phyloP scores from a whole-genome alignment of 2,797 vertebrate genomes.

The Neosalanx taihuensis region DNA sequence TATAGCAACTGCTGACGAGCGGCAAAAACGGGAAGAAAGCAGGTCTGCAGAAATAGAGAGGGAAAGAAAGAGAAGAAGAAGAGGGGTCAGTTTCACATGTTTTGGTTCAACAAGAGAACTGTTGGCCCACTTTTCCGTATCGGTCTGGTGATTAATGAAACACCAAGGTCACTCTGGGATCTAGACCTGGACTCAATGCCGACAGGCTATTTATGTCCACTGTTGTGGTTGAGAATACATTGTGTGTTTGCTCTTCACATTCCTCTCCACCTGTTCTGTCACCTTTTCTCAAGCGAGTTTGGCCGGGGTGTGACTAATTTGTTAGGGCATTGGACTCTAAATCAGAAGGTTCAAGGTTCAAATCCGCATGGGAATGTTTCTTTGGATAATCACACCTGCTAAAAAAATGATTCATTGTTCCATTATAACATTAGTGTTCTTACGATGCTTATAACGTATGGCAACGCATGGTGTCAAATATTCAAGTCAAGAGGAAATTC shows the following conservation, averaged over 20 bases:
- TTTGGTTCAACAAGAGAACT: constrained; percentile 49
- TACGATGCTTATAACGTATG: too few species aligned
- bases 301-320: too few species aligned
- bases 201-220: constrained; percentile 44
- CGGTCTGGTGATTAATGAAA: constrained; percentile 74
- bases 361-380: too few species aligned
- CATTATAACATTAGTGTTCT: too few species aligned
- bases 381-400: too few species aligned
- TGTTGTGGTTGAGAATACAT: constrained; percentile 43
- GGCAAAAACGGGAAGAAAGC: constrained; percentile 35
- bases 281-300: background rate
- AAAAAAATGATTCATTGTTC: too few species aligned
- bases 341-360: too few species aligned
- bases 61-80: background rate
- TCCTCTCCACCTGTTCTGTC: background rate
- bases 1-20: constrained; percentile 55
- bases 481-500: too few species aligned
- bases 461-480: too few species aligned
- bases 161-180: constrained; percentile 62
- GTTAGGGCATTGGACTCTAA: too few species aligned
- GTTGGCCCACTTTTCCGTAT: constrained; percentile 71
- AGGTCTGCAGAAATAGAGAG: constrained; percentile 23
- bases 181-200: constrained; percentile 42
- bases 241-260: constrained; percentile 34
- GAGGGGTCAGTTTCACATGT: background rate